Evolutionary conservation across 2,888 invertebrate genomes (phyloP), one percentile per base, ranked within the genome.

Genomic region (Ernsta delagoae): DNA sequence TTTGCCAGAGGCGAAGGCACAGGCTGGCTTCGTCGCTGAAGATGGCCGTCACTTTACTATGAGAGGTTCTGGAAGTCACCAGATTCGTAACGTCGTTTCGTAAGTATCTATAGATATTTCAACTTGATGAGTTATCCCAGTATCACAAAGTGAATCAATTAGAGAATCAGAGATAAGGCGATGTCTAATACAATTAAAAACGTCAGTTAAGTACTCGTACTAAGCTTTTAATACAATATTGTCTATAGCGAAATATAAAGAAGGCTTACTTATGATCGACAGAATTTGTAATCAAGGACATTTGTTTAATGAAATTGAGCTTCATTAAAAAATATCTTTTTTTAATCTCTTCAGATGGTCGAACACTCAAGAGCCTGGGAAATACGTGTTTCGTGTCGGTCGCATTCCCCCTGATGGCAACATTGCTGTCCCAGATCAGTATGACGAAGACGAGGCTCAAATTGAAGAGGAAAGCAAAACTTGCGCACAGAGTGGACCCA

Each of bases 41-140:
- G 97, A 98, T 83, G 97, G 97, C 53, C 94, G 96, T 70, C 91
- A 95, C 67, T 96, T 95, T 79, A 95, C 95, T 3, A 92, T 99
- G 24, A 96, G 96, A 71, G 98, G 98, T 66, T 99, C 99, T 11
- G 99, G 98, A 56, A 97, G 97, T n/a, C 97, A 98, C 83, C 97
- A 97, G 88, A 96, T 97, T 74, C 94, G 95, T 76, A 96, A 96
- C 84, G 94, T 98, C 73, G 95, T 96, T 88, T 96, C 95, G 98
- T 98, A 93, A 90, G 88, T 85, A 72, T 68, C 61, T 36, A n/a
- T n/a, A n/a, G n/a, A n/a, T n/a, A n/a, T n/a, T n/a, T n/a, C n/a
- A n/a, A n/a, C n/a, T n/a, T n/a, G n/a, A n/a, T n/a, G n/a, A n/a
- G n/a, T n/a, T n/a, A n/a, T n/a, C n/a, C n/a, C n/a, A n/a, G n/a